A percentile compares a stretch with the other conserved stretches of the same genome.
Evolutionary conservation across 2,888 invertebrate genomes (phyloP).

Genomic region (Harpagoxenus sublaevis): DNA sequence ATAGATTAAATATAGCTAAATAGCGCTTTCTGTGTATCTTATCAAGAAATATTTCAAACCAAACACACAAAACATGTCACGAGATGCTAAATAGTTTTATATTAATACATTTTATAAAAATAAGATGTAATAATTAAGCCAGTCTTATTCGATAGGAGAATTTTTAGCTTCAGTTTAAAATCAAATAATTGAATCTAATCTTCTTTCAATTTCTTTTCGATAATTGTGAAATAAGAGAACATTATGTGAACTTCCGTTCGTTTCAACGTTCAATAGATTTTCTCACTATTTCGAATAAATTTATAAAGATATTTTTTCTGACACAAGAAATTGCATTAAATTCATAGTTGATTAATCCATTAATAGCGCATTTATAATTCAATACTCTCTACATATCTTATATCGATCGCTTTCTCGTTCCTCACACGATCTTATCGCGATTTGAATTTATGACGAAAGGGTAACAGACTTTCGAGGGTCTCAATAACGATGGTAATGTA

Average conservation of each 20-base stretch:
- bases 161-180: background rate
- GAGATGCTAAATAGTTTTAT: background rate
- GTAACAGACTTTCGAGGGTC: slow-evolving; percentile 28
- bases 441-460: slow-evolving; percentile 46
- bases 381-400: background rate
- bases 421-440: slow-evolving; percentile 6
- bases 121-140: background rate
- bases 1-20: background rate
- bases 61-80: background rate
- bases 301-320: background rate
- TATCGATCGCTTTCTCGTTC: slow-evolving; percentile 9
- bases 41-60: background rate
- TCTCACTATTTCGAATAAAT: background rate
- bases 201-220: background rate
- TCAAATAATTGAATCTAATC: background rate
- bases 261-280: background rate
- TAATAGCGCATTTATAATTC: slow-evolving; percentile 3
- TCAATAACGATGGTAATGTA: slow-evolving; percentile 6
- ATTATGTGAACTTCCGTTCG: background rate
- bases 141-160: background rate
- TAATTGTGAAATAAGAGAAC: background rate
- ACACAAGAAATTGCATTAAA: background rate
- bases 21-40: background rate
- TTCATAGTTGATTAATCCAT: background rate
- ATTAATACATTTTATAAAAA: slow-evolving; percentile 1